Base-by-base conservation (phyloP, 2,113 vertebrate genomes). In the Pao palembangensis region DNA sequence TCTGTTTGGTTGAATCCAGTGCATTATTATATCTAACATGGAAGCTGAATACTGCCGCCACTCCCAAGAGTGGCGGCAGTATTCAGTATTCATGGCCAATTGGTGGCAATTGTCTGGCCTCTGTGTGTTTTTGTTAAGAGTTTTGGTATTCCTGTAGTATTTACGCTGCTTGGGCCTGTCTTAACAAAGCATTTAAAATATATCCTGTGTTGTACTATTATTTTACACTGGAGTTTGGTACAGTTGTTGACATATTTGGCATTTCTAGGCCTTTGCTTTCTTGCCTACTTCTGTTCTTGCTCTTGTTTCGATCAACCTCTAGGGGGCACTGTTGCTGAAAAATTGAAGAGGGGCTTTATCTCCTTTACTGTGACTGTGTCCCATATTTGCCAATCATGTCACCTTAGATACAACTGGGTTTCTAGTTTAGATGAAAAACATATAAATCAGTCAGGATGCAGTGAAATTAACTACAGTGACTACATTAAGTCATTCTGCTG, bases 251-350 rank as follows among this genome's bases (percentile, higher is more conserved):
- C 58, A 51, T 50, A 18, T 52, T 8, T 5, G 13, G 41, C 53
- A 67, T 61, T 25, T 49, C 18, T 6, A 55, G 18, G 10, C 34
- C 44, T 14, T 0, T 43, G 55, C 23, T 25, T 51, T 58, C 23
- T 31, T 25, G 3, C 8, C 25, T n/a, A 21, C 19, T 75, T n/a
- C 8, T 34, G 48, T 61, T 52, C 8, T 58, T 64, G 53, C 51
- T 52, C 44, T 61, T 66, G 67, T 65, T 72, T 54, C 38, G 25
- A 59, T 61, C 70, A 51, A 58, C 83, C 88, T 88, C 76, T 53
- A 87, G 86, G 82, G 83, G 73, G 83, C 74, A 70, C 79, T 89
- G 74, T 86, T 89, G 82, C 68, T 69, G 63, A 82, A 82, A 75
- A 66, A 77, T 78, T 49, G 50, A 65, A 31, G n/a, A 17, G 48